phyloP scores from a whole-genome alignment of 2,888 invertebrate species.

The Salticus scenicus region DNA sequence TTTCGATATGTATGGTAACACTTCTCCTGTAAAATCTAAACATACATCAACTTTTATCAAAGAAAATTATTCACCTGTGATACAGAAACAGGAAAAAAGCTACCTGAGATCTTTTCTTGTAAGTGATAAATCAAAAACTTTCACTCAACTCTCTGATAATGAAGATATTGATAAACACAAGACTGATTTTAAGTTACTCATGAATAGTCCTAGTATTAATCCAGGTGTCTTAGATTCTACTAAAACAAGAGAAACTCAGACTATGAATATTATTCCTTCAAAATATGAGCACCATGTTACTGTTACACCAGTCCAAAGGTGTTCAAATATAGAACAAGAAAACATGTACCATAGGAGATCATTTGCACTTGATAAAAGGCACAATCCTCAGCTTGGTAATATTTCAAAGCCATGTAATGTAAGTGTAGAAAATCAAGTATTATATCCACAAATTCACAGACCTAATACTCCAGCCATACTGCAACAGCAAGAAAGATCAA shows the following conservation, averaged over 20 bases:
- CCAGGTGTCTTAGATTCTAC: too few species aligned
- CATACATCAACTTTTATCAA: constrained; percentile 32
- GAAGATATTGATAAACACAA: not conserved
- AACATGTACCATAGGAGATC: not conserved
- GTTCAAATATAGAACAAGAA: constrained; percentile 9
- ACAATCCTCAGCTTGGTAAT: not conserved
- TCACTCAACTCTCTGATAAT: not conserved
- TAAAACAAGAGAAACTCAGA: not conserved
- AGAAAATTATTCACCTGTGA: constrained; percentile 37
- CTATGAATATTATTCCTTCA: constrained; percentile 34
- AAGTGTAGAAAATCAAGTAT: not conserved
- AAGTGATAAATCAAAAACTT: not conserved
- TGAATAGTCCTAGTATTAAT: not conserved
- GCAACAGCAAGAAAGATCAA: constrained; percentile 12
- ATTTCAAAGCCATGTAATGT: not conserved
- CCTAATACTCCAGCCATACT: constrained; percentile 11
- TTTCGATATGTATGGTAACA: constrained; percentile 58
- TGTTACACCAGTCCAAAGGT: constrained; percentile 71
- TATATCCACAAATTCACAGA: not conserved
- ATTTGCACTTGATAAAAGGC: not conserved
- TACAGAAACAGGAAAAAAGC: constrained; percentile 7
- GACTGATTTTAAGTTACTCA: not conserved
- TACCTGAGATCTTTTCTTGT: constrained; percentile 46
- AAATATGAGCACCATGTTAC: constrained; percentile 70
- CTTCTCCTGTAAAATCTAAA: constrained; percentile 34